Evolutionary conservation across 2,888 invertebrate species (phyloP), one percentile per base, ranked within the genome.

Genomic region (Alcis repandata): DNA sequence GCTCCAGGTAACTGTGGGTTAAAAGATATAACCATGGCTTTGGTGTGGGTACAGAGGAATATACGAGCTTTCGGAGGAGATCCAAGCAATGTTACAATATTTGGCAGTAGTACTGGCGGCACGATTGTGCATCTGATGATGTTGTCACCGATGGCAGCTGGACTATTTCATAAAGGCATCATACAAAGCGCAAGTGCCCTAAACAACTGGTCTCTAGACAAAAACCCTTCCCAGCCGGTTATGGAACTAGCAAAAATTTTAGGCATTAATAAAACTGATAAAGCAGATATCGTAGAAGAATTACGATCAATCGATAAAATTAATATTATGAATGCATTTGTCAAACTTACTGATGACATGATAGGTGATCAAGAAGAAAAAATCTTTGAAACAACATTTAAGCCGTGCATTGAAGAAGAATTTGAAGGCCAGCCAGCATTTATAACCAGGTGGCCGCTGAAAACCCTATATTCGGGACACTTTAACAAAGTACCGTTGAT

Each of bases 1-100:
- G 93, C 93, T 11, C 90, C 93, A 19, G 94, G 94, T 15, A 94
- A 94, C 70, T 82, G 83, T 72, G 94, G 93, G 9, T 72, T 94
- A 1, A 94, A 93, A 79, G 93, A 94, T 74, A 77, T 92, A 58
- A 85, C 91, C 0, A 78, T 90, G 80, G 93, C 91, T 10, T 73
- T 94, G 46, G 88, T 87, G 74, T 94, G 94, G 94, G 82, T 92
- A 11, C 86, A 92, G 74, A 83, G 70, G 61, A 93, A 94, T 63
- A 92, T 94, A 54, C 73, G 69, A 36, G 58, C 67, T 20, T 94
- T 94, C 79, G 93, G 94, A 60, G 94, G 94, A 13, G 90, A 94
- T 69, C 86, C 92, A 3, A 77, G 81, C 43, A 93, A 91, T 77
- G 87, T 94, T 0, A 94, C 94, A 8, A 83, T 94, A 71, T 93